phyloP scores from a whole-genome alignment of 2,888 invertebrate species.

The Priocnemis perturbator region DNA sequence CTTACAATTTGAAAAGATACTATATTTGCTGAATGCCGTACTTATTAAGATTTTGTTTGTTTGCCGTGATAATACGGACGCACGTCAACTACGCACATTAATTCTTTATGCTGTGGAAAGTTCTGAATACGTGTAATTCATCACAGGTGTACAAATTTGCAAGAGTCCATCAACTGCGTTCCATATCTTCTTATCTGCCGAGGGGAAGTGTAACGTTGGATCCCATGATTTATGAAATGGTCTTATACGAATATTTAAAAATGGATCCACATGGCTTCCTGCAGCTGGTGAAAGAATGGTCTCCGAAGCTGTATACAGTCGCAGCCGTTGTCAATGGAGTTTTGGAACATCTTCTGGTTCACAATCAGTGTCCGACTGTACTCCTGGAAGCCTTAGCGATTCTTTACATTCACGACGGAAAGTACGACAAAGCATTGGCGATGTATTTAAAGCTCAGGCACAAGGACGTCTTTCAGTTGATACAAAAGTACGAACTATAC shows the following conservation, averaged over 20 bases:
- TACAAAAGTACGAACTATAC: constrained; percentile 89
- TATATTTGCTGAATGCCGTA: too few species aligned
- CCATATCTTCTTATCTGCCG: constrained; percentile 84
- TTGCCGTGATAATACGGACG: too few species aligned
- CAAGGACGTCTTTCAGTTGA: constrained; percentile 92
- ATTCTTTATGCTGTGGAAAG: too few species aligned
- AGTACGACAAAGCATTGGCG: constrained; percentile 93
- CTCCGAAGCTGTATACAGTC: constrained; percentile 88
- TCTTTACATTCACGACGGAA: constrained; percentile 89
- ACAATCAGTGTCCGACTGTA: constrained; percentile 83
- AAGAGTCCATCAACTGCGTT: constrained; percentile 85
- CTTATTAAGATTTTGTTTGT: background rate
- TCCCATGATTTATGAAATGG: constrained; percentile 94
- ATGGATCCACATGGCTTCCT: constrained; percentile 89
- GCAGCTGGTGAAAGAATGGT: constrained; percentile 92
- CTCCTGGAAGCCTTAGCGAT: constrained; percentile 92
- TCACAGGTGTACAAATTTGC: constrained; percentile 88
- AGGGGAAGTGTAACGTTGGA: constrained; percentile 79
- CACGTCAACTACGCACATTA: too few species aligned
- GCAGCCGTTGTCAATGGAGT: constrained; percentile 91
- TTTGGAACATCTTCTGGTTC: constrained; percentile 84
- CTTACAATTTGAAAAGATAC: too few species aligned
- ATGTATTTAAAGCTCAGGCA: constrained; percentile 93
- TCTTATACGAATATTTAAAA: constrained; percentile 93
- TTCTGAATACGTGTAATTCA: constrained; percentile 2